Conservation (phyloP, 1,140 invertebrate species). For the Pissodes strobi region DNA sequence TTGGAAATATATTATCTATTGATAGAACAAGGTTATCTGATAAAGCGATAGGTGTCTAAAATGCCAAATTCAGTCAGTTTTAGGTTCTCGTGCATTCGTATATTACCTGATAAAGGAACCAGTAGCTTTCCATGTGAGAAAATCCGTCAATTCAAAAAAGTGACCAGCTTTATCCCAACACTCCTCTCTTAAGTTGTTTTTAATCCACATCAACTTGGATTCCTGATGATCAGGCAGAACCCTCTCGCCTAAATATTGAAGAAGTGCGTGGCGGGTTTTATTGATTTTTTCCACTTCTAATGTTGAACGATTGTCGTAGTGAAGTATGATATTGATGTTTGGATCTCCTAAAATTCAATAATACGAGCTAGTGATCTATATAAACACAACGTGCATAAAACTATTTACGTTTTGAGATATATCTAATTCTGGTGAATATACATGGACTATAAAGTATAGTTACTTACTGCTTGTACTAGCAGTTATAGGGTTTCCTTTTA, state of each 20-base stretch:
- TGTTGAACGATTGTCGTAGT: slow-evolving; percentile 93
- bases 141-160: slow-evolving; percentile 95
- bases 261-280: slow-evolving; percentile 69
- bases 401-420: no score
- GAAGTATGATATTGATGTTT: slow-evolving; percentile 87
- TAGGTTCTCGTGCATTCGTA: no score
- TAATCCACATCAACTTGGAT: slow-evolving; percentile 92
- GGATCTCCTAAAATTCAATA: slow-evolving; percentile 58
- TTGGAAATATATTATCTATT: no score
- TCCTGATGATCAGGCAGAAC: slow-evolving; percentile 94
- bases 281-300: slow-evolving; percentile 86
- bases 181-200: slow-evolving; percentile 70
- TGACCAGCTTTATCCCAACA: slow-evolving; percentile 71
- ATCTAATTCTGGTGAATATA: not conserved
- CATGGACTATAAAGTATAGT: not conserved
- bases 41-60: no score
- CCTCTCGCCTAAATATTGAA: slow-evolving; percentile 86
- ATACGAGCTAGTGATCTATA: not conserved
- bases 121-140: slow-evolving; percentile 90
- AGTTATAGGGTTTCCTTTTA: slow-evolving; percentile 70
- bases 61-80: no score
- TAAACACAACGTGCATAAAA: no score
- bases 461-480: slow-evolving; percentile 71
- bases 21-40: no score
- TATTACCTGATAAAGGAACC: slow-evolving; percentile 65